Evolutionary conservation across 1,140 invertebrate species (phyloP).

Genomic region (Callitettix versicolor): DNA sequence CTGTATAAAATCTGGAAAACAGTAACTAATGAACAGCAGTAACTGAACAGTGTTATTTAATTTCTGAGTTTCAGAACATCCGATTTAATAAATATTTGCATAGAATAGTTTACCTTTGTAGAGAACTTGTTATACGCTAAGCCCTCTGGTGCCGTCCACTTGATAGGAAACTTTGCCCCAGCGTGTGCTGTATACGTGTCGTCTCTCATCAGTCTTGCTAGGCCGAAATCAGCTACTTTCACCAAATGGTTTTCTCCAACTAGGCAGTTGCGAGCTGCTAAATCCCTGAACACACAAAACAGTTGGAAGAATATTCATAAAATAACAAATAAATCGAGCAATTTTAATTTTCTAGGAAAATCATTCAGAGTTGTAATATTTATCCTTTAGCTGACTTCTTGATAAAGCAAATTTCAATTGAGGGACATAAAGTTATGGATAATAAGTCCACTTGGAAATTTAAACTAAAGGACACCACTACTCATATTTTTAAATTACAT

Average conservation of each 20-base stretch:
- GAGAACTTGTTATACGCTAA: conserved; percentile 98
- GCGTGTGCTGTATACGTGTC: conserved; percentile 96
- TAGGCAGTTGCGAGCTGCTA: conserved; percentile 96
- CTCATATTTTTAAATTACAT: too few species aligned
- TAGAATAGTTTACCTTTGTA: conserved; percentile 59
- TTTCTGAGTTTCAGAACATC: too few species aligned
- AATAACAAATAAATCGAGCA: too few species aligned
- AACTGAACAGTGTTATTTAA: too few species aligned
- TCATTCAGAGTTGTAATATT: conserved; percentile 11
- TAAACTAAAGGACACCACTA: too few species aligned
- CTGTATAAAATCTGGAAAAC: too few species aligned
- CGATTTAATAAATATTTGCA: not conserved
- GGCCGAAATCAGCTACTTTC: conserved; percentile 94
- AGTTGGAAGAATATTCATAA: too few species aligned
- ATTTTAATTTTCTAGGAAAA: too few species aligned
- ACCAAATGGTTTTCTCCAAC: conserved; percentile 79
- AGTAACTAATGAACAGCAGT: too few species aligned
- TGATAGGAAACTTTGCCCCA: conserved; percentile 97
- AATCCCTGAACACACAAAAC: conserved; percentile 52
- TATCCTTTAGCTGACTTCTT: conserved; percentile 1
- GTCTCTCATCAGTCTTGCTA: conserved; percentile 93
- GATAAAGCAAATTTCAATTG: too few species aligned
- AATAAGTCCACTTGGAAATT: too few species aligned
- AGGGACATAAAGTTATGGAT: too few species aligned
- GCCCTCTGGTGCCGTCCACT: conserved; percentile 99